These are phyloP conservation scores for Acanthurus lineatus DNA, from an alignment of 2,797 vertebrate genomes.

Conservation along the genomic window DNA sequence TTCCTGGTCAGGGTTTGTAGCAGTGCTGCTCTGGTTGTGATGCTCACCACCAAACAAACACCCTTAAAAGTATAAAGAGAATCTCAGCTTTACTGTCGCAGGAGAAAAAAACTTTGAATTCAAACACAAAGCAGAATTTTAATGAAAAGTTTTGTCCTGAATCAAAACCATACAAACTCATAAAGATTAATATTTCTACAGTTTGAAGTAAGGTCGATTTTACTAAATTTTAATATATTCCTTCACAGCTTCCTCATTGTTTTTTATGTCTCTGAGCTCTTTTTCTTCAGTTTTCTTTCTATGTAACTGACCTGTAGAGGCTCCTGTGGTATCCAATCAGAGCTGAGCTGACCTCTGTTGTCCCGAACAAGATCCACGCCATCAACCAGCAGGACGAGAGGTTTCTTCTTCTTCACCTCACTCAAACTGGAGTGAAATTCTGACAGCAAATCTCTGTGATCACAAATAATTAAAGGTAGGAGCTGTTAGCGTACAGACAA, in stretches of 20 bases:
- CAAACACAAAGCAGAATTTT: not conserved
- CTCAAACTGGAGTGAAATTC: slow-evolving; percentile 82
- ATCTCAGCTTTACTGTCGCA: slow-evolving; percentile 2
- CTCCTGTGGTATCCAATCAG: slow-evolving; percentile 90
- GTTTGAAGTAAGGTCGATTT: not conserved
- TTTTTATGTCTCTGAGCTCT: not conserved
- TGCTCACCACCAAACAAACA: slow-evolving; percentile 88
- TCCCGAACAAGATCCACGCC: slow-evolving; percentile 86
- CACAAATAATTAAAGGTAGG: not conserved
- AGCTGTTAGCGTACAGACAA: not conserved
- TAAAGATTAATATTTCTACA: not conserved
- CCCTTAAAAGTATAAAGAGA: slow-evolving; percentile 73
- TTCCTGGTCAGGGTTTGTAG: slow-evolving; percentile 82
- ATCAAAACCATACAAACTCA: not conserved
- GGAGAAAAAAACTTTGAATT: no score
- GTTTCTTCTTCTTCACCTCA: slow-evolving; percentile 69
- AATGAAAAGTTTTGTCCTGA: not conserved
- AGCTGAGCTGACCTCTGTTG: slow-evolving; percentile 80
- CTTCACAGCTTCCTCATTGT: not conserved
- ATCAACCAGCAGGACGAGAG: slow-evolving; percentile 87
- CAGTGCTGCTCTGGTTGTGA: slow-evolving; percentile 80
- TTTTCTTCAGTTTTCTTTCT: not conserved
- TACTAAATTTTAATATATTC: no score
- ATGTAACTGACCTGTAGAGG: slow-evolving; percentile 82
- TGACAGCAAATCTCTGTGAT: slow-evolving; percentile 85